Evolutionary conservation across 2,113 vertebrate species (phyloP), one percentile per base, ranked within the genome.

Genomic region (Silurus asotus): DNA sequence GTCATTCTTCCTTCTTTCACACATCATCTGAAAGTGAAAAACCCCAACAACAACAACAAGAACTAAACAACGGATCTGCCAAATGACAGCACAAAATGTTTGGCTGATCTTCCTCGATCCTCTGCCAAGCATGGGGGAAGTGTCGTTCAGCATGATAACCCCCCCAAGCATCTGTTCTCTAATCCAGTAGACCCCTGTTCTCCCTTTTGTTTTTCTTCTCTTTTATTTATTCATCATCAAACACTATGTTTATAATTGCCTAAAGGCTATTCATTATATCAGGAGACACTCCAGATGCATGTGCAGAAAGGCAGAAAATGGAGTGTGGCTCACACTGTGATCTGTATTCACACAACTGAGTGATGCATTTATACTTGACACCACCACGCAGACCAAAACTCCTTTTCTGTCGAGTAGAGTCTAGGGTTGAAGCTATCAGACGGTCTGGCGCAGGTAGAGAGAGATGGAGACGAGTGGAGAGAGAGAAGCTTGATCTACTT

Each of bases 201-300:
- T 77, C 86, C 67, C 56, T 83, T 89, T 83, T 37, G 25, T 58
- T 82, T 25, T 77, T 48, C 37, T 14, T 75, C n/a, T 51, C 61
- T 85, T 90, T 90, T 89, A 91, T 93, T 92, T 92, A 93, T 93
- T 92, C 90, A 91, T 94, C 89, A 89, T 92, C 91, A 90, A 93
- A 91, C 88, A 84, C 90, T 87, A 62, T 90, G 90, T 93, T 93
- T 93, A 89, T 93, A 94, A 95, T 95, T 95, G 93, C 89, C 89
- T 92, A 92, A 90, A 91, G 92, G 93, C 93, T 89, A 92, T 94
- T 94, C 91, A 92, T 95, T 94, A 93, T 91, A 91, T 88, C 90
- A 88, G 92, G 90, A 93, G 81, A 55, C 89, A 87, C 51, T 91
- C 85, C 87, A 89, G 90, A 91, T 90, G 91, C 90, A 89, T 83